Evolutionary conservation across 2,113 vertebrate species (phyloP).

Genomic region (Piprites chloris): DNA sequence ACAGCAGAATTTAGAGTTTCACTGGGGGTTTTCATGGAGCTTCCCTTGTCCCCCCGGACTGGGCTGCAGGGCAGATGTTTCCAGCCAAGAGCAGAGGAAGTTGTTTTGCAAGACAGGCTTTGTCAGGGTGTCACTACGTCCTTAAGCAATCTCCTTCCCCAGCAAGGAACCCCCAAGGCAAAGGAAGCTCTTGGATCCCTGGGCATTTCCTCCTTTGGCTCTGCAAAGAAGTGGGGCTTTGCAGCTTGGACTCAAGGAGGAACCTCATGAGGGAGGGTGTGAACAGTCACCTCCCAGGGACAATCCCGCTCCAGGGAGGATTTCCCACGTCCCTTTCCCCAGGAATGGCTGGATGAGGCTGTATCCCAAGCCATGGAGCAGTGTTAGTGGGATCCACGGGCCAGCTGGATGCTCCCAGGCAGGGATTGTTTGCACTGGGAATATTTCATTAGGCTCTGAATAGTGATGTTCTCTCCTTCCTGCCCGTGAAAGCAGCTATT

Average conservation of each 20-base stretch:
- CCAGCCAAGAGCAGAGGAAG: neutral
- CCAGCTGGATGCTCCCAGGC: slow-evolving; percentile 45
- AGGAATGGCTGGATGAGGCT: neutral
- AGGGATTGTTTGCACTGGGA: slow-evolving; percentile 35
- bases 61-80: rapidly evolving
- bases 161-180: neutral
- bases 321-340: neutral
- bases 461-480: slow-evolving; percentile 38
- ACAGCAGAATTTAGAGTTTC: rapidly evolving
- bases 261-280: neutral
- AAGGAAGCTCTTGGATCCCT: neutral
- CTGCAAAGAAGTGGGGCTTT: neutral
- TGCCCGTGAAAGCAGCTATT: slow-evolving; percentile 57
- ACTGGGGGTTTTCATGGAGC: no score
- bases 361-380: neutral
- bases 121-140: neutral
- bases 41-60: neutral
- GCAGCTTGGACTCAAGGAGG: neutral
- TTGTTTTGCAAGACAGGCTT: neutral
- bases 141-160: neutral
- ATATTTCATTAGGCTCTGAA: neutral
- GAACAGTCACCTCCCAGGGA: neutral
- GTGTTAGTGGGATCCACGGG: neutral
- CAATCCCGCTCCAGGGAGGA: neutral
- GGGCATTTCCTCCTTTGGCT: neutral